Percentiles rank a stretch among this genome's conserved stretches.
These are phyloP conservation scores for Mus minutoides DNA, from an alignment of 2,797 vertebrate genomes.

Conservation along the genomic window DNA sequence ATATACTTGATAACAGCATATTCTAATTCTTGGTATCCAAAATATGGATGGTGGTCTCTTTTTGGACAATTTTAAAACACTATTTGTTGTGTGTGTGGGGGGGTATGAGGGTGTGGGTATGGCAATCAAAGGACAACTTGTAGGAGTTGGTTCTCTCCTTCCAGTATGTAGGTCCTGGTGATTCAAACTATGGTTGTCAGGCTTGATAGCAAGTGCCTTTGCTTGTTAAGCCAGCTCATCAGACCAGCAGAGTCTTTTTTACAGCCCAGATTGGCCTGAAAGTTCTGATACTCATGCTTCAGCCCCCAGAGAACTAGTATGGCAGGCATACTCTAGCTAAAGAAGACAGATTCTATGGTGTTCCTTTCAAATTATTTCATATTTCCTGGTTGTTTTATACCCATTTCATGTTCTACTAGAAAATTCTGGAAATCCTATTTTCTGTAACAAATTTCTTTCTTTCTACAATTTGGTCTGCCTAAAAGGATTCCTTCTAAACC, in stretches of 20 bases:
- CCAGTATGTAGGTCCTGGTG: neutral
- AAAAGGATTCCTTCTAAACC: neutral
- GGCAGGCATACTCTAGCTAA: neutral
- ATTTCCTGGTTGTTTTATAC: neutral
- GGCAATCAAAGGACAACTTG: neutral
- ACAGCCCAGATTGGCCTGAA: neutral
- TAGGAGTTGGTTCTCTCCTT: neutral
- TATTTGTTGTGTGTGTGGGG: neutral
- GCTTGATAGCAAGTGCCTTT: neutral
- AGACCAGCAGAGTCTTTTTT: neutral
- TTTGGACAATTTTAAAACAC: neutral
- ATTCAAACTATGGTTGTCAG: neutral
- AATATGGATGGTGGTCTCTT: neutral
- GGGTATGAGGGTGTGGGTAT: too few species aligned
- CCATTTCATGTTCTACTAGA: neutral
- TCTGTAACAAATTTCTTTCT: conserved; percentile 35
- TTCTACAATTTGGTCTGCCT: neutral
- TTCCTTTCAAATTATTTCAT: neutral
- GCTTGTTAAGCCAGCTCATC: neutral
- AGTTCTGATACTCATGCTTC: neutral
- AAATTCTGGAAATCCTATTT: conserved; percentile 25
- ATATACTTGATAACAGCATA: neutral
- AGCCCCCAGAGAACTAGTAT: too few species aligned
- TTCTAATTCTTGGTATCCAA: neutral
- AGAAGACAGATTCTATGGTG: neutral